Evolutionary conservation across 2,113 vertebrate species (phyloP).

Genomic region (Triplophysa dalaica): DNA sequence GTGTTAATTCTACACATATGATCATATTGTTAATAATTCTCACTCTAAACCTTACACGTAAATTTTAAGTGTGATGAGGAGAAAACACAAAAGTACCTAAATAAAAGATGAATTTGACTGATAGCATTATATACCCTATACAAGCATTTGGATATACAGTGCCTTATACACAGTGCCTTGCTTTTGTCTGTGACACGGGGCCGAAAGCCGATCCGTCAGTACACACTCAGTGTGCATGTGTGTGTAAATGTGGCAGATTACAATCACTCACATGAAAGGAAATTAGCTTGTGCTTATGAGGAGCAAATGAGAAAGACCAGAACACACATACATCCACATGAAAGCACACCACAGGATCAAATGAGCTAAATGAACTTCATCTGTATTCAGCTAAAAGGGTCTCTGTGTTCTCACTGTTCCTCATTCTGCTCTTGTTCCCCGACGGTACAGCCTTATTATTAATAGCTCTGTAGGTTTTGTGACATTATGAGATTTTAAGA

Average conservation of each 20-base stretch:
- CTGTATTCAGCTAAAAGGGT: constrained; percentile 1
- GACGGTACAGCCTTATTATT: neutral
- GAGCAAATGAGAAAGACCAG: constrained; percentile 70
- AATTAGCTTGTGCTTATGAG: constrained; percentile 63
- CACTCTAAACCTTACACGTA: no score
- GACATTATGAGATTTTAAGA: no score
- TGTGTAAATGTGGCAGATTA: constrained; percentile 34
- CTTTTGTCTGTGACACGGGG: constrained; percentile 53
- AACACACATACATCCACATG: constrained; percentile 50
- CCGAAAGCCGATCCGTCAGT: constrained; percentile 45
- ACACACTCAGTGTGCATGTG: constrained; percentile 35
- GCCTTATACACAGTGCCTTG: constrained; percentile 46
- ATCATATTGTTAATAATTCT: no score
- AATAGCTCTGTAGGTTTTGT: no score
- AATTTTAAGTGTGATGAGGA: no score
- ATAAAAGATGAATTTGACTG: no score
- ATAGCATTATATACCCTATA: no score
- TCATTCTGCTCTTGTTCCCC: neutral
- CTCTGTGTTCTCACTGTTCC: neutral
- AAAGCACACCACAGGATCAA: constrained; percentile 51
- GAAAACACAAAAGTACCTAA: no score
- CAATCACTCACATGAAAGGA: constrained; percentile 55
- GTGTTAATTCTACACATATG: no score
- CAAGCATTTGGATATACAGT: no score
- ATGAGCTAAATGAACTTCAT: constrained; percentile 19